A percentile compares a stretch with the other conserved stretches of the same genome.
Evolutionary conservation across 92 coral and sea anemone species (phyloP).

Genomic region (Phenganax marumi): DNA sequence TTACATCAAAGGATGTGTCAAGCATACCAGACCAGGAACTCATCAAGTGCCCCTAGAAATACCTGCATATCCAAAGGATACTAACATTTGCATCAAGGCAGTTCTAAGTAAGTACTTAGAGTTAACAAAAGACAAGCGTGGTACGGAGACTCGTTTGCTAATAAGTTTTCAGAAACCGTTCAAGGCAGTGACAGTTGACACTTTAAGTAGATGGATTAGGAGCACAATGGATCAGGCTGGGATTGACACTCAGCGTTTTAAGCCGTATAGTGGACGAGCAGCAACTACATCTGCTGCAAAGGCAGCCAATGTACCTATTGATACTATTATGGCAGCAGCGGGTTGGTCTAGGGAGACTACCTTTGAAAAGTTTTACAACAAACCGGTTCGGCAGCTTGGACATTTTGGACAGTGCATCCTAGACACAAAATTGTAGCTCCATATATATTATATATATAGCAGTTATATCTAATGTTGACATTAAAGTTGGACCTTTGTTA

Average conservation of each 20-base stretch:
- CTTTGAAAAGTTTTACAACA: slow-evolving; percentile 37
- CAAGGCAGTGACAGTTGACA: slow-evolving; percentile 26
- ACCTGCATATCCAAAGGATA: slow-evolving; percentile 41
- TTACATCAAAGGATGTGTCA: slow-evolving; percentile 12
- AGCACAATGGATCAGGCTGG: slow-evolving; percentile 18
- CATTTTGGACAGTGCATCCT: slow-evolving; percentile 23
- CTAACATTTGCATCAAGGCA: slow-evolving; percentile 29
- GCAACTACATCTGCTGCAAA: slow-evolving; percentile 51
- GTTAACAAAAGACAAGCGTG: slow-evolving; percentile 17
- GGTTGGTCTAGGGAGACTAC: slow-evolving; percentile 53
- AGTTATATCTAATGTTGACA: background rate
- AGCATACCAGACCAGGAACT: slow-evolving; percentile 36
- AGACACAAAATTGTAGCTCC: slow-evolving; percentile 8
- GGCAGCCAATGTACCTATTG: slow-evolving; percentile 35
- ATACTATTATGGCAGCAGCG: slow-evolving; percentile 39
- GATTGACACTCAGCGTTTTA: slow-evolving; percentile 21
- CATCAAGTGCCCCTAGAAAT: slow-evolving; percentile 27
- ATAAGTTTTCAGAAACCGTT: slow-evolving; percentile 33
- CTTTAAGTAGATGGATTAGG: slow-evolving; percentile 41
- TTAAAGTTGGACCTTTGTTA: background rate
- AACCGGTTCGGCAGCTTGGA: slow-evolving; percentile 7
- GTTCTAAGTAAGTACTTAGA: slow-evolving; percentile 37
- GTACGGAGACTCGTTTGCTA: slow-evolving; percentile 2
- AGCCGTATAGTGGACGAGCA: slow-evolving; percentile 47
- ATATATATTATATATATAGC: background rate